A percentile compares a stretch with the other conserved stretches of the same genome.
phyloP scores from a whole-genome alignment of 2,113 vertebrate species.

The Macaca mulatta region DNA sequence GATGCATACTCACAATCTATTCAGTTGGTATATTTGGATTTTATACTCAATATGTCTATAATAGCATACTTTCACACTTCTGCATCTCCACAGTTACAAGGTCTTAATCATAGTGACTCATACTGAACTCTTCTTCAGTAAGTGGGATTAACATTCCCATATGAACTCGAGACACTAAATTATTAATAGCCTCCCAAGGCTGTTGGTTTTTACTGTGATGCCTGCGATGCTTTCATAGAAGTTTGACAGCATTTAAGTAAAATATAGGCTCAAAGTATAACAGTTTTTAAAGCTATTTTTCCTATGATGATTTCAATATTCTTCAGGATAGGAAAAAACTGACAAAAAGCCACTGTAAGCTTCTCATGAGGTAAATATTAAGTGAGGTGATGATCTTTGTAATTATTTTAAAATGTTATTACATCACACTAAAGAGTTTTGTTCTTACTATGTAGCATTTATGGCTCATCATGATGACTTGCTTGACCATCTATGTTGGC shows the following conservation, averaged over 20 bases:
- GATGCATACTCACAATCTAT: background rate
- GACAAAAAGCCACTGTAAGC: background rate
- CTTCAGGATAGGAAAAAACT: conserved; percentile 10
- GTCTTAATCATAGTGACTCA: conserved; percentile 63
- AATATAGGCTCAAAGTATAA: conserved; percentile 3
- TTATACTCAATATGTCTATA: background rate
- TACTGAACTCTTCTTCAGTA: conserved; percentile 55
- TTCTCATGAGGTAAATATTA: background rate
- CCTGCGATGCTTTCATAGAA: background rate
- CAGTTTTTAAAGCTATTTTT: conserved; percentile 33
- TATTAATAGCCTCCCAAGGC: conserved; percentile 57
- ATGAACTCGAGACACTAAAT: conserved; percentile 60
- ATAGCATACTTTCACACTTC: conserved; percentile 44
- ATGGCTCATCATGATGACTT: background rate
- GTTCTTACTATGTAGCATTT: background rate
- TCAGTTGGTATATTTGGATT: conserved; percentile 36
- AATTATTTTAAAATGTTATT: background rate
- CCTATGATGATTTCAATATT: background rate
- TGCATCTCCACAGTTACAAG: conserved; percentile 35
- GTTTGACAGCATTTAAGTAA: conserved; percentile 42
- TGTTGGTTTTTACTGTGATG: conserved; percentile 31
- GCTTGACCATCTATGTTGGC: background rate
- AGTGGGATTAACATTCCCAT: conserved; percentile 61
- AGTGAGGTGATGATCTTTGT: background rate
- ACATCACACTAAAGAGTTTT: background rate